These are phyloP conservation scores for Genyomyrus donnyi DNA, from an alignment of 2,113 vertebrate species.

Conservation along the genomic window DNA sequence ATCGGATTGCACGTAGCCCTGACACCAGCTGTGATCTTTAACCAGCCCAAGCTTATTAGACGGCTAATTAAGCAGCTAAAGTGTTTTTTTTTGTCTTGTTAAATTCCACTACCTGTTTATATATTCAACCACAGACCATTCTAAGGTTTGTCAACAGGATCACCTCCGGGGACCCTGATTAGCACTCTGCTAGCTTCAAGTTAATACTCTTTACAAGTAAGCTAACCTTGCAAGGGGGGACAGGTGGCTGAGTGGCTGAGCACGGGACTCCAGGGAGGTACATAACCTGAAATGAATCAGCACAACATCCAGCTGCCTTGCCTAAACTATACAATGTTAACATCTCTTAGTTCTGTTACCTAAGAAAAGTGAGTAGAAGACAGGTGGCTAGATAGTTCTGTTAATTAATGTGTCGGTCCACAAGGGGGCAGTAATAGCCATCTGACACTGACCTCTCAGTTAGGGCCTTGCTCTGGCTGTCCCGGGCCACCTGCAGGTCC, in stretches of 20 bases:
- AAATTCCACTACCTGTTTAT: neutral
- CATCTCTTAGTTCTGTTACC: neutral
- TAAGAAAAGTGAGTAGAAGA: neutral
- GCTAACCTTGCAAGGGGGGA: neutral
- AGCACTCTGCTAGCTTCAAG: neutral
- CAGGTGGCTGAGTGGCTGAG: neutral
- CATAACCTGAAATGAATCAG: neutral
- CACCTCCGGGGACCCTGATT: neutral
- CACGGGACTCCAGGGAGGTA: neutral
- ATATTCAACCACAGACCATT: neutral
- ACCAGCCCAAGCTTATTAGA: neutral
- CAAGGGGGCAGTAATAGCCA: neutral
- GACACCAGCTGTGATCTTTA: neutral
- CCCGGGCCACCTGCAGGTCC: slow-evolving; percentile 86
- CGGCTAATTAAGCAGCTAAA: neutral
- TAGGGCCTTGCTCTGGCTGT: slow-evolving; percentile 93
- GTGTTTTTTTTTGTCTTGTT: neutral
- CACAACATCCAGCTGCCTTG: neutral
- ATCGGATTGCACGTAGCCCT: neutral
- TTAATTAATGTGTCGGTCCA: neutral
- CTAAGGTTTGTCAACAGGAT: neutral
- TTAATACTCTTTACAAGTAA: neutral
- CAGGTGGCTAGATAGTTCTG: neutral
- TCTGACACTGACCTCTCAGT: slow-evolving; percentile 67
- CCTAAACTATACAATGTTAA: neutral